These are phyloP conservation scores for Marmota flaviventris DNA, from an alignment of 2,113 vertebrate species.

Conservation along the genomic window DNA sequence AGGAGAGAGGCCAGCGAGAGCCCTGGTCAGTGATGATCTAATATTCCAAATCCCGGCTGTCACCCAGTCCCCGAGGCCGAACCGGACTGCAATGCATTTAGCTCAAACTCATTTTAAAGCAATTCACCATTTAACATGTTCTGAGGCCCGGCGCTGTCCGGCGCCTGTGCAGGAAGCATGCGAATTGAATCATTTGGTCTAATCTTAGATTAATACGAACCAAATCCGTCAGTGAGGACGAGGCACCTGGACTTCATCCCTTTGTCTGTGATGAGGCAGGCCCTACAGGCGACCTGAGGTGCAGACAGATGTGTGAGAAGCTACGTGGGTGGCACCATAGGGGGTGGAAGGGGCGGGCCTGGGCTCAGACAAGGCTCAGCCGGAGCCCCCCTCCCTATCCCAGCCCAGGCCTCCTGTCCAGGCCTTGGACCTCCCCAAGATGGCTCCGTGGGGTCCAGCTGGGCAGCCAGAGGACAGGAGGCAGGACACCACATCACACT, in stretches of 20 bases:
- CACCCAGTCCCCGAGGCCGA: conserved; percentile 67
- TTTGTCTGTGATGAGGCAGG: neutral
- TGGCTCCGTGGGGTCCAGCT: neutral
- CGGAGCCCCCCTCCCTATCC: no score
- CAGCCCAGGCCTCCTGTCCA: neutral
- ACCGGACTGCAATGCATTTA: conserved; percentile 80
- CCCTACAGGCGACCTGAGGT: neutral
- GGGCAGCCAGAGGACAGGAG: neutral
- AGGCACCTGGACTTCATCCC: neutral
- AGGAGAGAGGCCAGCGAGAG: neutral
- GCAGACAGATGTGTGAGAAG: neutral
- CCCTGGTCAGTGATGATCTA: conserved; percentile 44
- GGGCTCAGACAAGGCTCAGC: neutral
- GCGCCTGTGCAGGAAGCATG: conserved; percentile 48
- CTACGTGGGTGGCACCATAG: accelerated
- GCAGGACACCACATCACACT: accelerated
- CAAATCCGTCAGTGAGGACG: conserved; percentile 65
- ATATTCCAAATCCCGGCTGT: conserved; percentile 57
- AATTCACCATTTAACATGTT: conserved; percentile 81
- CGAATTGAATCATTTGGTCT: conserved; percentile 73
- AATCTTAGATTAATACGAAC: conserved; percentile 80
- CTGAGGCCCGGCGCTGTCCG: conserved; percentile 59
- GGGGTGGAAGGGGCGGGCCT: no score
- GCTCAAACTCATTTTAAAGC: conserved; percentile 81
- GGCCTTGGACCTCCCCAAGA: accelerated